A percentile compares a stretch with the other conserved stretches of the same genome.
Conservation (phyloP, 2,113 vertebrate genomes). For the Thomomys bottae region DNA sequence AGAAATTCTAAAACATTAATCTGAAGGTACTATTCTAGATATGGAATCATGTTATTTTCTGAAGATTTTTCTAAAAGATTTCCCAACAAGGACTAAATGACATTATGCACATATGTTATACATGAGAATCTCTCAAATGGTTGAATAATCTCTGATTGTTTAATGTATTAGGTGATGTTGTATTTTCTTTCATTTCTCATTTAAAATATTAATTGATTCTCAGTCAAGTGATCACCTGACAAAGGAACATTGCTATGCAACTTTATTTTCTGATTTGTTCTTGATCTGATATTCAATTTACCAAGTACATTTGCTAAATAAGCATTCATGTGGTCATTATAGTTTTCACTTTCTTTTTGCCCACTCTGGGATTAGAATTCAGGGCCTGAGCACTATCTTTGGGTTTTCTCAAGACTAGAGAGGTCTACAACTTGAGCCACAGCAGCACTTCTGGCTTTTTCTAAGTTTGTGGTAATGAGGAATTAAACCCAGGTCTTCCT, state of each 20-base stretch:
- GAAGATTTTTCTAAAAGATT: neutral
- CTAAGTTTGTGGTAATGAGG: too few species aligned
- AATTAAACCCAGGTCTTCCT: too few species aligned
- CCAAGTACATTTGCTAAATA: neutral
- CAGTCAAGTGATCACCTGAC: neutral
- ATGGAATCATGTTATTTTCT: neutral
- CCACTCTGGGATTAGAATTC: too few species aligned
- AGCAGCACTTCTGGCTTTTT: too few species aligned
- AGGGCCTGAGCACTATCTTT: too few species aligned
- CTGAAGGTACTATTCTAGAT: neutral
- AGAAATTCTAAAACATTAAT: neutral
- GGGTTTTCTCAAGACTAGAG: too few species aligned
- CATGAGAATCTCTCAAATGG: neutral
- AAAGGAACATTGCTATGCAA: neutral
- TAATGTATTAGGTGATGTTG: neutral
- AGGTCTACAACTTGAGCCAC: too few species aligned
- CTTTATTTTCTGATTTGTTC: slow-evolving; percentile 1
- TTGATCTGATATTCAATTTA: neutral
- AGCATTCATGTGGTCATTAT: neutral
- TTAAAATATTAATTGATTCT: neutral
- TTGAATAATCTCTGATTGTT: neutral
- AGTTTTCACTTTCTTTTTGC: too few species aligned
- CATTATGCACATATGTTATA: neutral
- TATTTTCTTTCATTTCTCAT: neutral
- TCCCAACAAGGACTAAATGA: neutral